A percentile compares a stretch with the other conserved stretches of the same genome.
Evolutionary conservation across 2,797 vertebrate species (phyloP).

Genomic region (Centropyge bicolor): DNA sequence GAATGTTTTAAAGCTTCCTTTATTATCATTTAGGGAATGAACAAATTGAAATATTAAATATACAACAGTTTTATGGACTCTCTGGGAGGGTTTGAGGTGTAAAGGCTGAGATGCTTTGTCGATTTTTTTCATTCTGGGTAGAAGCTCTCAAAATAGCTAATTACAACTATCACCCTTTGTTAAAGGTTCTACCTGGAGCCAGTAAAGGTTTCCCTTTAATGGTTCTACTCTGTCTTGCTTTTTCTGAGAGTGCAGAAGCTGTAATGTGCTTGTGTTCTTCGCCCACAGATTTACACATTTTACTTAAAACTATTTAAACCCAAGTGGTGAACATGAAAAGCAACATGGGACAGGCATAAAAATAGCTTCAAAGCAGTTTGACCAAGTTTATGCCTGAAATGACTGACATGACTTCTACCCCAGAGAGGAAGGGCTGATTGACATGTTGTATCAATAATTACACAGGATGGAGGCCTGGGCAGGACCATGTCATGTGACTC

Average conservation of each 20-base stretch:
- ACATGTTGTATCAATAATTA: constrained; percentile 53
- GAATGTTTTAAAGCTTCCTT: no score
- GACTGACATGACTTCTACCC: constrained; percentile 32
- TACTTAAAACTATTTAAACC: constrained; percentile 17
- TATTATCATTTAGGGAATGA: no score
- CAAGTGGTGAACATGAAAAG: constrained; percentile 17
- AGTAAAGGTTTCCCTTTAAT: no score
- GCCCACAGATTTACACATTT: constrained; percentile 1
- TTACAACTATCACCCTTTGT: no score
- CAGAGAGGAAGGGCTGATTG: constrained; percentile 19
- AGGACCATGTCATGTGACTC: neutral
- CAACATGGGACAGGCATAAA: neutral
- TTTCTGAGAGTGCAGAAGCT: neutral
- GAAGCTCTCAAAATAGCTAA: no score
- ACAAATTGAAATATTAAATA: no score
- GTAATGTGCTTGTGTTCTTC: neutral
- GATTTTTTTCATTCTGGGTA: no score
- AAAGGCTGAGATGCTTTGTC: no score
- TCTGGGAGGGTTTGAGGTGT: no score
- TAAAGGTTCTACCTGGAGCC: no score
- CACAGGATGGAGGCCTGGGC: constrained; percentile 10
- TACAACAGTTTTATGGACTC: no score
- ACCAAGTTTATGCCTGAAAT: constrained; percentile 19
- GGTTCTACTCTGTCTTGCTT: no score
- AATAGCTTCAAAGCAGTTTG: constrained; percentile 24